Evolutionary conservation across 2,113 vertebrate genomes (phyloP), one percentile per base, ranked within the genome.

Genomic region (Hemicordylus capensis): DNA sequence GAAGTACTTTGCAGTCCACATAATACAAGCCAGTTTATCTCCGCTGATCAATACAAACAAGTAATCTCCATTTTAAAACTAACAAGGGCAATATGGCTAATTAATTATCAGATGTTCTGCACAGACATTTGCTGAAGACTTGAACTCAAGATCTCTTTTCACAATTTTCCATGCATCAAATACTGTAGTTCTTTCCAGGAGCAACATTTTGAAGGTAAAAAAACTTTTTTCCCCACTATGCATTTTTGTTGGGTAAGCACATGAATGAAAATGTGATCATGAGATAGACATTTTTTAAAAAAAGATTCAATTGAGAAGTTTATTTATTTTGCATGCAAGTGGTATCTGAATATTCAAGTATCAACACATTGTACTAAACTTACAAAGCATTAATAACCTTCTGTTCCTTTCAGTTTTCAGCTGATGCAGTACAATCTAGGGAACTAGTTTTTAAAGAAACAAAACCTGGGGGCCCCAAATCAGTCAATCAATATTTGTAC

Each of bases 261-360:
- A 54, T 59, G 1, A 4, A 61, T 4, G 4, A 75, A 70, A 80
- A 70, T 1, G 73, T 82, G 1, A 0, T 34, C 76, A 8, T 31
- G 5, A 6, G 39, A 66, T 28, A 1, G 1, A 0, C 74, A 77
- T 14, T n/a, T n/a, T n/a, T n/a, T 81, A 6, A 73, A 88, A 70
- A 77, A 34, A 9, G 64, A 14, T 1, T 87, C n/a, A 8, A 67
- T 72, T 74, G 59, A 79, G 9, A 67, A 73, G 11, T 8, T 24
- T 46, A 56, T 72, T 80, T 80, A 9, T 22, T 89, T n/a, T 12
- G 51, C 85, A 76, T 85, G 8, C 24, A 85, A 48, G 12, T 66
- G 48, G 63, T 46, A n/a, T 54, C 39, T 31, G 31, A 5, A 69
- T 24, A 69, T 28, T 12, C 67, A 83, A 70, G 2, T 17, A 28